Evolutionary conservation across 2,113 vertebrate genomes (phyloP).

Genomic region (Heterochromis multidens): DNA sequence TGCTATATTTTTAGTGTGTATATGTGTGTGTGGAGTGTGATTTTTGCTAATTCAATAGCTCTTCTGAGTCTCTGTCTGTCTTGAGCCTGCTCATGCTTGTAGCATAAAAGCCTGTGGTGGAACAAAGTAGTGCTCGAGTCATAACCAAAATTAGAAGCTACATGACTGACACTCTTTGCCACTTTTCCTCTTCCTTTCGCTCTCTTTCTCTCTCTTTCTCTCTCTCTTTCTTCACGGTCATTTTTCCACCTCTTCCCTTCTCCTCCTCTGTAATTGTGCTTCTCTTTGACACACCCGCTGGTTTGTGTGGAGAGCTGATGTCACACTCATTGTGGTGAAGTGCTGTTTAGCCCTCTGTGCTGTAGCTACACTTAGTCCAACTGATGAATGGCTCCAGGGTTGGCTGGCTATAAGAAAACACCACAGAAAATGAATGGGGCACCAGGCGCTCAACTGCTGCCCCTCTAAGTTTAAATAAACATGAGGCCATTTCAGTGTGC

Average conservation of each 20-base stretch:
- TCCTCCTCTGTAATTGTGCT: conserved; percentile 67
- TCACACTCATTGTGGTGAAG: conserved; percentile 57
- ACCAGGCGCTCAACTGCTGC: conserved; percentile 30
- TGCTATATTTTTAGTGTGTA: neutral
- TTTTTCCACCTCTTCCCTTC: conserved; percentile 37
- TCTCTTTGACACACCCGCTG: conserved; percentile 72
- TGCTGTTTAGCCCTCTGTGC: conserved; percentile 31
- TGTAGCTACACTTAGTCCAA: conserved; percentile 37
- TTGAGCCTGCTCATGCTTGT: conserved; percentile 24
- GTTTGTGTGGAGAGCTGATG: conserved; percentile 60
- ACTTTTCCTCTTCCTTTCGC: neutral
- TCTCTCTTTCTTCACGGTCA: neutral
- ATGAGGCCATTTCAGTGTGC: conserved; percentile 55
- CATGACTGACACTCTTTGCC: conserved; percentile 24
- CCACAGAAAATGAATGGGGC: conserved; percentile 45
- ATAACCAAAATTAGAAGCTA: conserved; percentile 59
- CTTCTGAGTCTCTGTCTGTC: conserved; percentile 3
- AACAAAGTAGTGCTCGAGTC: conserved; percentile 42
- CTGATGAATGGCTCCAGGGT: conserved; percentile 56
- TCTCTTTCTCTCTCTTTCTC: neutral
- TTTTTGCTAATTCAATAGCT: conserved; percentile 35
- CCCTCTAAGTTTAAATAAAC: conserved; percentile 69
- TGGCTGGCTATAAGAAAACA: conserved; percentile 43
- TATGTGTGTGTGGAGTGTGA: neutral
- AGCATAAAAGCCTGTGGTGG: conserved; percentile 12